Evolutionary conservation across 2,888 invertebrate genomes (phyloP).

Genomic region (Nephrotoma appendiculata): DNA sequence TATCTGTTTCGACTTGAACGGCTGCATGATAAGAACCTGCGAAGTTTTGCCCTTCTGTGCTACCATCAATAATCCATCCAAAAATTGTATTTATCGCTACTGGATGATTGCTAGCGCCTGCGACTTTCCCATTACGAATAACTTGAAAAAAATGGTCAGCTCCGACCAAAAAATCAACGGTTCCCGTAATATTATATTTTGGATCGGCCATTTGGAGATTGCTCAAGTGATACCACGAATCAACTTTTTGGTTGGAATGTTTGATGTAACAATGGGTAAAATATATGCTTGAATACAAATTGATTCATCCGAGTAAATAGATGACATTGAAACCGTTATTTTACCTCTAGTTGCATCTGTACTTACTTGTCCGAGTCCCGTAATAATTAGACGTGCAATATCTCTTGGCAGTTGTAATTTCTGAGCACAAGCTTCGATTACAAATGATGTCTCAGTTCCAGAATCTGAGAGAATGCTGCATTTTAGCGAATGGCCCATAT

Average conservation of each 20-base stretch:
- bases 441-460: background rate
- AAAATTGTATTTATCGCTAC: background rate
- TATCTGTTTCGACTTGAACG: background rate
- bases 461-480: background rate
- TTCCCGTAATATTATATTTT: background rate
- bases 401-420: background rate
- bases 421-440: background rate
- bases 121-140: background rate
- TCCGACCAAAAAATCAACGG: background rate
- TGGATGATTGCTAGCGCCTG: background rate
- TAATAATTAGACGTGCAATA: too few species aligned
- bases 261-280: background rate
- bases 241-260: background rate
- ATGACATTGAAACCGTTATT: background rate
- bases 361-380: too few species aligned
- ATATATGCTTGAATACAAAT: background rate
- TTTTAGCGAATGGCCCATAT: too few species aligned
- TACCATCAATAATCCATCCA: background rate
- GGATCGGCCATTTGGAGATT: background rate
- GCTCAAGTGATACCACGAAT: background rate
- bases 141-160: background rate
- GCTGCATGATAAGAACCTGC: too few species aligned
- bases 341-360: too few species aligned
- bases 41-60: too few species aligned
- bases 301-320: background rate